Evolutionary conservation across 1,140 invertebrate species (phyloP).

Genomic region (Drosophila truncata): DNA sequence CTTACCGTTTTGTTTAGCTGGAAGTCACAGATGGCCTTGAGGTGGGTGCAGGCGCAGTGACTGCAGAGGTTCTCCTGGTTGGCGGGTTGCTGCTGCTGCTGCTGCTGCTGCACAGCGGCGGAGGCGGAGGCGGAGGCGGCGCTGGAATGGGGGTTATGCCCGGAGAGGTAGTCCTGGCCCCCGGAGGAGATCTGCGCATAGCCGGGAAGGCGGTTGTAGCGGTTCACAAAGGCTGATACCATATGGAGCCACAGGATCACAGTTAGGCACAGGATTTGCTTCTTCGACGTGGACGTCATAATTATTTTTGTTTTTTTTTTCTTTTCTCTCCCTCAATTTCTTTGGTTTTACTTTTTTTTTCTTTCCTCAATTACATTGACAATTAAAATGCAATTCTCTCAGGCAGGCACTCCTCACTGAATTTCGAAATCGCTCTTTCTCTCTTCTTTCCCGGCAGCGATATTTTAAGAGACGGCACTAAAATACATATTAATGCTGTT

Average conservation of each 20-base stretch:
- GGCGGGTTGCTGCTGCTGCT: neutral
- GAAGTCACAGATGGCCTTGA: conserved; percentile 41
- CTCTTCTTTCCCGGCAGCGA: neutral
- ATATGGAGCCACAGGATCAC: neutral
- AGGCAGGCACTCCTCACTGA: conserved; percentile 1
- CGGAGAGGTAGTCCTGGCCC: conserved; percentile 1
- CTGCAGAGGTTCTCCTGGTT: conserved; percentile 37
- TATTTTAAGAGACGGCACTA: conserved; percentile 49
- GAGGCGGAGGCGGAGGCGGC: neutral
- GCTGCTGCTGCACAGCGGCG: neutral
- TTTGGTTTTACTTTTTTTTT: neutral
- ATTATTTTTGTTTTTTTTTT: neutral
- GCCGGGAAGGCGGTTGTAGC: conserved; percentile 4
- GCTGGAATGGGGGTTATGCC: neutral
- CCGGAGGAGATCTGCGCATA: conserved; percentile 8
- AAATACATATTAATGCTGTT: conserved; percentile 62
- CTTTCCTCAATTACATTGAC: conserved; percentile 7
- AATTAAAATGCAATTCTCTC: conserved; percentile 14
- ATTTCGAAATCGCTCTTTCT: too few species aligned
- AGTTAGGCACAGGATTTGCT: neutral
- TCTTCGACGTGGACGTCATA: neutral
- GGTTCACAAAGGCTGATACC: neutral
- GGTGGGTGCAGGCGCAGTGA: conserved; percentile 37
- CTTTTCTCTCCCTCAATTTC: neutral
- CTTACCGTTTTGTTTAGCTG: conserved; percentile 55